Evolutionary conservation across 2,113 vertebrate genomes (phyloP).

Genomic region (Petroica traversi): DNA sequence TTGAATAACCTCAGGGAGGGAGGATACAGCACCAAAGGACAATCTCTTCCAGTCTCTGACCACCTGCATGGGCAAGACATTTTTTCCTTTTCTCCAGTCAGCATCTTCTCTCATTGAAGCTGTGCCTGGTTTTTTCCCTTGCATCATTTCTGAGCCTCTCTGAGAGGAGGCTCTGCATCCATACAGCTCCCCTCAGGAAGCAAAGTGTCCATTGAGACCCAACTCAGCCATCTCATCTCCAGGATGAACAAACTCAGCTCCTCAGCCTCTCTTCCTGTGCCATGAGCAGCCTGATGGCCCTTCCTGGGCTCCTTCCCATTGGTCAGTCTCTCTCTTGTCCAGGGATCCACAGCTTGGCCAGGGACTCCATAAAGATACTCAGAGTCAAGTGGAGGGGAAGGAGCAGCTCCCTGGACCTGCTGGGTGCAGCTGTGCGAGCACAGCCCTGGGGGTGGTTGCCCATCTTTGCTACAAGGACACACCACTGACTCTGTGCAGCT

Average conservation of each 20-base stretch:
- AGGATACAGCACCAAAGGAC: not conserved
- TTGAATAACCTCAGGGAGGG: not conserved
- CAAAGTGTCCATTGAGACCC: not conserved
- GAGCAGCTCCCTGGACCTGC: not conserved
- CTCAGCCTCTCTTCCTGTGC: not conserved
- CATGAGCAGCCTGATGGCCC: not conserved
- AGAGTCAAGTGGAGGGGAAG: not conserved
- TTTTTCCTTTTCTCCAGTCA: not conserved
- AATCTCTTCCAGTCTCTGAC: not conserved
- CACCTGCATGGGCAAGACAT: accelerated
- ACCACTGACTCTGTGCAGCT: not conserved
- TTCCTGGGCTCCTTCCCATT: not conserved
- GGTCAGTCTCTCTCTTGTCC: not conserved
- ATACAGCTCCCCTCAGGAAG: not conserved
- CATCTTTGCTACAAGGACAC: not conserved
- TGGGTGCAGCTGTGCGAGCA: not conserved
- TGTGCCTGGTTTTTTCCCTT: not conserved
- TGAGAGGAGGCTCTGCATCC: not conserved
- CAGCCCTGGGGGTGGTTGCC: accelerated
- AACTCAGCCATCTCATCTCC: not conserved
- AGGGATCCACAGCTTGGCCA: not conserved
- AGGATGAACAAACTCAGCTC: not conserved
- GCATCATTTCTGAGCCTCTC: not conserved
- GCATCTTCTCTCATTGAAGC: not conserved
- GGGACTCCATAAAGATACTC: not conserved